Evolutionary conservation across 2,113 vertebrate genomes (phyloP), one percentile per base, ranked within the genome.

Genomic region (Corvus moneduloides): DNA sequence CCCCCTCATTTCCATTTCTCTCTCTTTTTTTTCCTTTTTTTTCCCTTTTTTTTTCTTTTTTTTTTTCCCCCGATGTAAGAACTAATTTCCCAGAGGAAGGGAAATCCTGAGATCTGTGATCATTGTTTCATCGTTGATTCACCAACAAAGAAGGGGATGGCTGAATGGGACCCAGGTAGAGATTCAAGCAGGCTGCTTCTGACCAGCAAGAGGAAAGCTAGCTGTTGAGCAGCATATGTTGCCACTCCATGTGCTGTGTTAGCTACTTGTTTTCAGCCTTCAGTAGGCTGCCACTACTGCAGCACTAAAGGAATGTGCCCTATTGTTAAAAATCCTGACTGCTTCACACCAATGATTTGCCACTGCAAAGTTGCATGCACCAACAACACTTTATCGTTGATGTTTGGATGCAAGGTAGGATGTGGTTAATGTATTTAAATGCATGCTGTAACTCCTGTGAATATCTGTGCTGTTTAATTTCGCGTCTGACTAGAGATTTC

Each of bases 371-470:
- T 99, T 98, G 98, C 98, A 97, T 99, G 99, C 97, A 98, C 98
- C 98, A 99, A 98, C 98, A 99, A 98, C 98, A 98, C 98, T 97
- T 98, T 99, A 83, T 99, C 98, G 95, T 98, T 99, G 98, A 99
- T 99, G 99, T 99, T 99, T 97, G 99, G 99, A 98, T 99, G 99
- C 97, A 99, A 99, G 99, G 99, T 99, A 99, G 98, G 98, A 97
- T 44, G 81, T 87, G 93, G 86, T 96, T 97, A 86, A 85, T 94
- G 93, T 96, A 92, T 93, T 95, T 97, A 94, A 95, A 97, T 98
- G 96, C 96, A 97, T 98, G 97, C 82, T 91, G 79, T 95, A 90
- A 91, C 77, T 92, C 85, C 66, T 89, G 71, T 95, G 76, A 92
- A 91, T 92, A 92, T 94, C 92, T 76, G 83, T 94, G 94, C 59